These are phyloP conservation scores for Xylocampa areola DNA, from an alignment of 2,888 invertebrate genomes.

Conservation along the genomic window DNA sequence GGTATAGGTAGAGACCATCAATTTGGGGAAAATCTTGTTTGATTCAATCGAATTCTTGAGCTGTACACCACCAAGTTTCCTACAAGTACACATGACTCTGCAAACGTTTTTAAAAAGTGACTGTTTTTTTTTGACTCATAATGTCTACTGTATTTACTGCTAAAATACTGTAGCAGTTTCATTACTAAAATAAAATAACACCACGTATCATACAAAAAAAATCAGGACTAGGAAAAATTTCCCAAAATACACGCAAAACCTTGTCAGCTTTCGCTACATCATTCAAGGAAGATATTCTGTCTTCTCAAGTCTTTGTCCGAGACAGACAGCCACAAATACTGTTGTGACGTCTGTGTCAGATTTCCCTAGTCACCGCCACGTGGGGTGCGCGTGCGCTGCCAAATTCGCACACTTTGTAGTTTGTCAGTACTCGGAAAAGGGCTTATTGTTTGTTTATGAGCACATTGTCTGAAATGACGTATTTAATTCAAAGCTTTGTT, in stretches of 20 bases:
- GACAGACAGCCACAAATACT: slow-evolving; percentile 42
- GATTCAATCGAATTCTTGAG: no score
- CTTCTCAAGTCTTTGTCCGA: slow-evolving; percentile 36
- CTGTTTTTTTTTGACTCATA: no score
- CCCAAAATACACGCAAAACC: slow-evolving; percentile 5
- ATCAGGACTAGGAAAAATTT: slow-evolving; percentile 5
- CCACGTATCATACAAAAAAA: no score
- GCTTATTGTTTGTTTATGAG: slow-evolving; percentile 39
- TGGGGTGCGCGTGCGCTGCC: slow-evolving; percentile 34
- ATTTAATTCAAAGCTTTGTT: no score
- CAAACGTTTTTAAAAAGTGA: no score
- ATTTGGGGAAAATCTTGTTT: no score
- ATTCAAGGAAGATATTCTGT: slow-evolving; percentile 7
- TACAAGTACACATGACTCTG: no score
- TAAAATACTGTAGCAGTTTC: no score
- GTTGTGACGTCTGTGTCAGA: slow-evolving; percentile 40
- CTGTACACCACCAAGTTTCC: no score
- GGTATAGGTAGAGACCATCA: no score
- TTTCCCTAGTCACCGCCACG: slow-evolving; percentile 50
- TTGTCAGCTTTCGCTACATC: slow-evolving; percentile 18
- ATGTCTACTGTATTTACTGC: no score
- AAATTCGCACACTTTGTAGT: slow-evolving; percentile 14
- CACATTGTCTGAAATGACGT: slow-evolving; percentile 8
- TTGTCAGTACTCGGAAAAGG: slow-evolving; percentile 15
- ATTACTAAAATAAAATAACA: no score